Conservation (phyloP, 2,888 invertebrate genomes). For the Imbricaverruca yamaguchii region DNA sequence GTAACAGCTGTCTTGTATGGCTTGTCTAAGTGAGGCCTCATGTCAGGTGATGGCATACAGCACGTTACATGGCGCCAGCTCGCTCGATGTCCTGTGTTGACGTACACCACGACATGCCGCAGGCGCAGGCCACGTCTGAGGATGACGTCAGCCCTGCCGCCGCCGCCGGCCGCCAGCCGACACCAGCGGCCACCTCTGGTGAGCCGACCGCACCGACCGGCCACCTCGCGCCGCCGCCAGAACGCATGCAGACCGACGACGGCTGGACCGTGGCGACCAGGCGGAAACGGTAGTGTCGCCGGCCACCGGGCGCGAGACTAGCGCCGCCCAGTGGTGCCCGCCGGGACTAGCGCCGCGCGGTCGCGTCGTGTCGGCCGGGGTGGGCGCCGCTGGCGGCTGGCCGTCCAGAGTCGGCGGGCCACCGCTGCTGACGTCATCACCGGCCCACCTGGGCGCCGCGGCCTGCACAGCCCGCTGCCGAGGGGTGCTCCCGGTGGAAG, state of each 20-base stretch:
- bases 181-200: not conserved
- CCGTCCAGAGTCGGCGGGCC: not conserved
- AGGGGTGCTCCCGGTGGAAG: too few relatives aligned
- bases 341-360: too few relatives aligned
- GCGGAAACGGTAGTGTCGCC: not conserved
- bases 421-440: too few relatives aligned
- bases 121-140: not conserved
- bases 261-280: conserved; percentile 4
- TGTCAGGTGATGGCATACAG: too few relatives aligned
- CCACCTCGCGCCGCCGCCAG: not conserved
- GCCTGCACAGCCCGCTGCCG: too few relatives aligned
- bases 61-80: too few relatives aligned
- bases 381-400: not conserved
- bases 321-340: too few relatives aligned
- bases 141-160: not conserved
- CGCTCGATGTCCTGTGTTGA: too few relatives aligned
- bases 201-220: not conserved
- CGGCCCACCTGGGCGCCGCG: too few relatives aligned
- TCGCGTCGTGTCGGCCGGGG: too few relatives aligned
- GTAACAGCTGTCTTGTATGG: too few relatives aligned
- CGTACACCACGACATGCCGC: not conserved
- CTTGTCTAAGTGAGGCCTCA: too few relatives aligned
- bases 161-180: not conserved
- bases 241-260: not conserved
- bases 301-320: not conserved